A percentile compares a stretch with the other conserved stretches of the same genome.
These are phyloP conservation scores for Lucilia cuprina DNA, from an alignment of 1,140 invertebrate species.

Conservation along the genomic window DNA sequence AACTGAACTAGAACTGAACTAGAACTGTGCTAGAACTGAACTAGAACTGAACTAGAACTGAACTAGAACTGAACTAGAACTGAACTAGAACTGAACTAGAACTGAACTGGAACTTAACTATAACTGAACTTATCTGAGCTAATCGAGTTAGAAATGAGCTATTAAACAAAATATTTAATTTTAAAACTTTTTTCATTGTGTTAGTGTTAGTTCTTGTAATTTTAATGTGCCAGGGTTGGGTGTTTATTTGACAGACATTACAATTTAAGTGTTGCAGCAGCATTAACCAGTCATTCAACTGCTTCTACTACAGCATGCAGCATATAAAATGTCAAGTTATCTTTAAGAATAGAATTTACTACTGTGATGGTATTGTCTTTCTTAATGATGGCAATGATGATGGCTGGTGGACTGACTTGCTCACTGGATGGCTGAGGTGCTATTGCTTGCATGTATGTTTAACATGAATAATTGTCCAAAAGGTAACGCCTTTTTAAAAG, in stretches of 20 bases:
- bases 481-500: constrained; percentile 27
- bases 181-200: too few species aligned
- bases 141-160: too few species aligned
- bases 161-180: too few species aligned
- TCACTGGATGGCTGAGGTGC: not conserved
- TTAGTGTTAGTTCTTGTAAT: not conserved
- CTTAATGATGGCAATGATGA: not conserved
- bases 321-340: constrained; percentile 26
- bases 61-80: too few species aligned
- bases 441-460: constrained; percentile 5
- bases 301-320: not conserved
- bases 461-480: constrained; percentile 28
- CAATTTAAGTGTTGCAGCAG: not conserved
- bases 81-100: too few species aligned
- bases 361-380: too few species aligned
- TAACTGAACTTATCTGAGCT: too few species aligned
- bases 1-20: too few species aligned
- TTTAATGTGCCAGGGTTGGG: not conserved
- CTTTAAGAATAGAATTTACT: not conserved
- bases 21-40: too few species aligned
- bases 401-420: not conserved
- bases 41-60: too few species aligned
- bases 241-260: constrained; percentile 6
- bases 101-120: too few species aligned
- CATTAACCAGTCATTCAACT: not conserved